phyloP scores from a whole-genome alignment of 1,140 invertebrate species.

The Achatina immaculata region DNA sequence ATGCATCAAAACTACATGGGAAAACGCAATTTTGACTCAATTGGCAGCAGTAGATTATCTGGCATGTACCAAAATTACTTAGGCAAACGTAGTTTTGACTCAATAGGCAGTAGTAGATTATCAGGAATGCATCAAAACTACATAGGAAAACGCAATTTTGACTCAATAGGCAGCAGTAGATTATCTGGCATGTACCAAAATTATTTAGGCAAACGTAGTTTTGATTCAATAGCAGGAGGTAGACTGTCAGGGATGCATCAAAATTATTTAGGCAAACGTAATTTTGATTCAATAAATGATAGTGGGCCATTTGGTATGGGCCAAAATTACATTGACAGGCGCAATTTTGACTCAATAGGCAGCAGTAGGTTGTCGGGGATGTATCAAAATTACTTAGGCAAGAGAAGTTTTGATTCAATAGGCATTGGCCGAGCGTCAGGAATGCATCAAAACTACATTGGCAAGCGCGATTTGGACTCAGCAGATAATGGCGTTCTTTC shows the following conservation, averaged over 20 bases:
- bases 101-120: slow-evolving; percentile 3
- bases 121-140: neutral
- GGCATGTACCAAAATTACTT: slow-evolving; percentile 1
- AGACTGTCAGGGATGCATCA: neutral
- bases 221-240: slow-evolving; percentile 20
- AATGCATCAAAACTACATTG: neutral
- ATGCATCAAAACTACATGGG: slow-evolving; percentile 2
- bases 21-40: slow-evolving; percentile 1
- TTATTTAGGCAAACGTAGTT: neutral
- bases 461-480: slow-evolving; percentile 7
- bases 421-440: neutral
- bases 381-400: neutral
- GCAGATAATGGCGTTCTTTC: neutral
- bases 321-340: slow-evolving; percentile 9
- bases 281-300: neutral
- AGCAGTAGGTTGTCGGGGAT: neutral
- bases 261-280: slow-evolving; percentile 2
- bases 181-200: slow-evolving; percentile 13
- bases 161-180: slow-evolving; percentile 9
- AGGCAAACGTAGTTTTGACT: neutral
- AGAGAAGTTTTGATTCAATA: slow-evolving; percentile 13
- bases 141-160: neutral
- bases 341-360: slow-evolving; percentile 17
- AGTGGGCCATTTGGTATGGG: neutral
- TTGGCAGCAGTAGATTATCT: neutral